Evolutionary conservation across 1,140 invertebrate genomes (phyloP).

Genomic region (Probaryconus sp.): DNA sequence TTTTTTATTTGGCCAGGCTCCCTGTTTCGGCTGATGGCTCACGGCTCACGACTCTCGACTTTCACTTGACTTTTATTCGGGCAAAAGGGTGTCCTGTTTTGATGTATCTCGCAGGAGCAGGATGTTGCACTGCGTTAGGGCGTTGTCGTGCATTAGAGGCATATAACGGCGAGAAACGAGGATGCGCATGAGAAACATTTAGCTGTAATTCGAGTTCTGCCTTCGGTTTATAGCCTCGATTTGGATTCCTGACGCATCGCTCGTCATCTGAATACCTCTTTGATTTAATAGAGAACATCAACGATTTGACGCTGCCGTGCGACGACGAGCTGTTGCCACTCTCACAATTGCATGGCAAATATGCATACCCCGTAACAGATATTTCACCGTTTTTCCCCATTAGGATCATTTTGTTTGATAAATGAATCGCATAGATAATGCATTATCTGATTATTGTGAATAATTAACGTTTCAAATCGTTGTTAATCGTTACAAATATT

Average conservation of each 20-base stretch:
- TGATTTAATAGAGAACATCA: slow-evolving; percentile 76
- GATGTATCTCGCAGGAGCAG: slow-evolving; percentile 24
- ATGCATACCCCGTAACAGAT: slow-evolving; percentile 25
- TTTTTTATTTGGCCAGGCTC: background rate
- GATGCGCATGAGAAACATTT: slow-evolving; percentile 49
- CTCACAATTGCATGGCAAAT: slow-evolving; percentile 46
- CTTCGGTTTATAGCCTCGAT: slow-evolving; percentile 65
- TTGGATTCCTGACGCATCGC: slow-evolving; percentile 72
- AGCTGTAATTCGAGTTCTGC: slow-evolving; percentile 53
- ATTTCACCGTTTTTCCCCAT: slow-evolving; percentile 26
- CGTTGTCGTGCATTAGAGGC: slow-evolving; percentile 51
- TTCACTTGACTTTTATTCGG: background rate
- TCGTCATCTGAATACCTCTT: slow-evolving; percentile 71
- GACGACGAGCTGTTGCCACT: slow-evolving; percentile 22
- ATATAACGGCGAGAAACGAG: slow-evolving; percentile 39
- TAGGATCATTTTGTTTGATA: slow-evolving; percentile 20
- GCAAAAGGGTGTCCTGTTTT: slow-evolving; percentile 9
- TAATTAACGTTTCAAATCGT: too few relatives aligned
- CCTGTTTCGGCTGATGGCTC: too few relatives aligned
- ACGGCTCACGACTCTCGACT: too few relatives aligned
- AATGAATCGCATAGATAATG: too few relatives aligned
- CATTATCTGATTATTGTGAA: too few relatives aligned
- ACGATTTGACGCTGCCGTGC: slow-evolving; percentile 47
- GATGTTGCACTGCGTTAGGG: slow-evolving; percentile 44
- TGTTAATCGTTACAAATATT: too few relatives aligned